Conservation (phyloP, 2,888 invertebrate species). For the Epicampocera succincta region DNA sequence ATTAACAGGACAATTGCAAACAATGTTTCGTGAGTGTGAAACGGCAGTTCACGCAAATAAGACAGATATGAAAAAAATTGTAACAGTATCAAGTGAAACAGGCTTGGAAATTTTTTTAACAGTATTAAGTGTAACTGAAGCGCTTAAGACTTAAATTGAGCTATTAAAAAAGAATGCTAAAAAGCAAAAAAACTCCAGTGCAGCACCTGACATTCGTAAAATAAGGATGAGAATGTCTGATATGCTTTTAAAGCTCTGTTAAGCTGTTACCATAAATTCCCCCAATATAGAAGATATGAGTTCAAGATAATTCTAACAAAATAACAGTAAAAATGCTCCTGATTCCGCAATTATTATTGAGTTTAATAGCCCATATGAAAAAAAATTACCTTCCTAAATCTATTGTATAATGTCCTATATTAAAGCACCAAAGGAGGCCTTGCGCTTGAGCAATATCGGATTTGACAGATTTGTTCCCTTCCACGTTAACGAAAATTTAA, state of each 20-base stretch:
- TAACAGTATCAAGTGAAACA: no score
- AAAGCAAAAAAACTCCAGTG: constrained; percentile 9
- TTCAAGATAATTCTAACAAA: no score
- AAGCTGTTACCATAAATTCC: no score
- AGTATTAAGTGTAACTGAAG: neutral
- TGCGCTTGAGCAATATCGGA: constrained; percentile 1
- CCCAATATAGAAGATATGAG: no score
- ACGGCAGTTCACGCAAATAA: neutral
- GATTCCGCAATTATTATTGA: neutral
- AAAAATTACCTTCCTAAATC: constrained; percentile 1
- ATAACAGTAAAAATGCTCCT: neutral
- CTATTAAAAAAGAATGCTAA: neutral
- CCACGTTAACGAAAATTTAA: neutral
- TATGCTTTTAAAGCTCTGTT: neutral
- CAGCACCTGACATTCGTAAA: neutral
- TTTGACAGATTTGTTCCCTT: neutral
- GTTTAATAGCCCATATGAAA: neutral
- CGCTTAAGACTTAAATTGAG: neutral
- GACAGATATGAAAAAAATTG: neutral
- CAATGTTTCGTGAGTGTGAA: constrained; percentile 2
- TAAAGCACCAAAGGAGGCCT: neutral
- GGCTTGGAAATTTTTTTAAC: neutral
- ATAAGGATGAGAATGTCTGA: constrained; percentile 2
- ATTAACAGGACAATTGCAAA: neutral
- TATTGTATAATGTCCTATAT: neutral